Evolutionary conservation across 1,140 invertebrate genomes (phyloP).

Genomic region (Euura lappo): DNA sequence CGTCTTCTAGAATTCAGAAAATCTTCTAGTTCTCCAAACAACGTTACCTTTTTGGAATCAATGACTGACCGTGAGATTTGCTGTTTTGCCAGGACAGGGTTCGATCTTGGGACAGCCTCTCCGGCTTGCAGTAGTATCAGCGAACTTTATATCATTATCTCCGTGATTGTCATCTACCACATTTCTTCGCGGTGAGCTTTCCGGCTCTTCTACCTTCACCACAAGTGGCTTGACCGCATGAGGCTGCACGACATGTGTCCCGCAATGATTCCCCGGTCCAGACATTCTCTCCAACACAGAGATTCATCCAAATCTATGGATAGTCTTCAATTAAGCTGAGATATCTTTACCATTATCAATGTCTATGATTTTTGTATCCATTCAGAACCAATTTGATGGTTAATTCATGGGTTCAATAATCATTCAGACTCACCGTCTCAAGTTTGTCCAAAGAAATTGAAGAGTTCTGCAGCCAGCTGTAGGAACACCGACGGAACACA

Average conservation of each 20-base stretch:
- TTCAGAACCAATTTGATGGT: no score
- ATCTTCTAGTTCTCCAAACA: not conserved
- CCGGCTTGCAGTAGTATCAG: not conserved
- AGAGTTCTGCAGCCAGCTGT: no score
- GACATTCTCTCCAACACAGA: slow-evolving; percentile 10
- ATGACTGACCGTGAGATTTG: not conserved
- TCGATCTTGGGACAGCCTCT: not conserved
- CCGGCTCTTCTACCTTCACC: not conserved
- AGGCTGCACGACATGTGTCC: not conserved
- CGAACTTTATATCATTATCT: not conserved
- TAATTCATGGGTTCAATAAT: no score
- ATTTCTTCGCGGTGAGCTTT: not conserved
- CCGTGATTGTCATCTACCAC: not conserved
- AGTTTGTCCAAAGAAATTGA: no score
- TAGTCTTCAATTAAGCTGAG: no score
- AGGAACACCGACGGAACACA: no score
- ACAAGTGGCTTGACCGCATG: not conserved
- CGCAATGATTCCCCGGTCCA: slow-evolving; percentile 9
- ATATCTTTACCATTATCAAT: no score
- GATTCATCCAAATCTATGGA: no score
- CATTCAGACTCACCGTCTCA: no score
- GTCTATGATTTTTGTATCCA: no score
- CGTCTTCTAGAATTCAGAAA: not conserved
- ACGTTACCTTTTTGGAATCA: not conserved
- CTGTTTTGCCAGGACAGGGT: not conserved